Evolutionary conservation across 2,888 invertebrate species (phyloP).

Genomic region (Geophilus truncorum): DNA sequence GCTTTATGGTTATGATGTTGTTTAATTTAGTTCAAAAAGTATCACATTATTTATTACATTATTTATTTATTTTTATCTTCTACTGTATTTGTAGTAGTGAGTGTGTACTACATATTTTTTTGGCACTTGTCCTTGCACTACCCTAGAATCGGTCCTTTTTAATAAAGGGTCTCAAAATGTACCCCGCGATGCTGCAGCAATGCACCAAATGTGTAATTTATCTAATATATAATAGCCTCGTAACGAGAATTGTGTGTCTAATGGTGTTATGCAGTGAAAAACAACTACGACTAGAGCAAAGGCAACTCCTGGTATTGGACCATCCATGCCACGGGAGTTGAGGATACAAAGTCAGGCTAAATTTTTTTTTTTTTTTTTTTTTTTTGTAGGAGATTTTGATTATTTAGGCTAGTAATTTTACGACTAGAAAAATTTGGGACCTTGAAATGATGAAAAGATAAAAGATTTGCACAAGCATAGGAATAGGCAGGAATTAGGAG

Average conservation of each 20-base stretch:
- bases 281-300: conserved; percentile 21
- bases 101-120: neutral
- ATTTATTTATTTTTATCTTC: neutral
- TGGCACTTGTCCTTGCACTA: conserved; percentile 13
- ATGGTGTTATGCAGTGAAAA: conserved; percentile 18
- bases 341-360: neutral
- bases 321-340: conserved; percentile 20
- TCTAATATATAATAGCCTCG: neutral
- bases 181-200: neutral
- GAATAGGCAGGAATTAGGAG: neutral
- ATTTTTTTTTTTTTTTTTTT: no score
- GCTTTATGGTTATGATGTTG: neutral
- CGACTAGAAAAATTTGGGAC: conserved; percentile 3
- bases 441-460: conserved; percentile 17
- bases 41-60: neutral
- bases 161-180: neutral
- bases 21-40: neutral
- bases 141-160: conserved; percentile 16
- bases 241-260: neutral
- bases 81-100: neutral
- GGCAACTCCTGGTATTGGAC: conserved; percentile 25
- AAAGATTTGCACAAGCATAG: conserved; percentile 4
- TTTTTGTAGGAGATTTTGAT: neutral
- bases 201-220: neutral
- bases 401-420: conserved; percentile 11